Conservation (phyloP, 1,140 invertebrate genomes). For the Tetramorium simillimum region DNA sequence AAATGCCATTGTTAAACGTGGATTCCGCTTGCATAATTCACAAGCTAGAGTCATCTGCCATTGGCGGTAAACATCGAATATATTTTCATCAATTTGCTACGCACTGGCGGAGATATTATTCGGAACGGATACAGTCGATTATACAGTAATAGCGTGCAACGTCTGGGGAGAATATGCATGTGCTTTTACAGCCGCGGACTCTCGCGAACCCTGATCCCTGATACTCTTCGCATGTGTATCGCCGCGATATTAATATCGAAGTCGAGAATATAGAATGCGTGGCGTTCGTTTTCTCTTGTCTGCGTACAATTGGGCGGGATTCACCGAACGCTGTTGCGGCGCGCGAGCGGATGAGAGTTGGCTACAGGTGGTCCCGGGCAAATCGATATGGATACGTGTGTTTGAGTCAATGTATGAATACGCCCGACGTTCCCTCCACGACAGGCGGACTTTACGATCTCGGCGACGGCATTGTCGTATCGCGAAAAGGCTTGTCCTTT, state of each 20-base stretch:
- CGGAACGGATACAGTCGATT: background rate
- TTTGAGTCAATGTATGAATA: conserved; percentile 62
- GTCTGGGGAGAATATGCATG: background rate
- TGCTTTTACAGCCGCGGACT: background rate
- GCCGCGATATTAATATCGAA: conserved; percentile 28
- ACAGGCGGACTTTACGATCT: conserved; percentile 55
- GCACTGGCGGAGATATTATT: background rate
- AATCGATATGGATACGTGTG: conserved; percentile 70
- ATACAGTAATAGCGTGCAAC: background rate
- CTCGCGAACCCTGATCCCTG: background rate
- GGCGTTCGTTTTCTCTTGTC: conserved; percentile 48
- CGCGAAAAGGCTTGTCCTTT: conserved; percentile 1
- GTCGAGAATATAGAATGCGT: background rate
- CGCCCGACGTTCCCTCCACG: conserved; percentile 11
- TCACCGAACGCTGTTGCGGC: conserved; percentile 57
- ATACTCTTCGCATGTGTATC: background rate
- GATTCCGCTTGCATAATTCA: background rate
- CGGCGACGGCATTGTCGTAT: conserved; percentile 14
- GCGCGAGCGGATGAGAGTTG: conserved; percentile 57
- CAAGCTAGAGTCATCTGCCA: background rate
- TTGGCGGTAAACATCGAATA: background rate
- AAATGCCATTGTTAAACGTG: background rate
- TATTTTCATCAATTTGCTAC: conserved; percentile 17
- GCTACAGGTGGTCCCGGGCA: conserved; percentile 75
- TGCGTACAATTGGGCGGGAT: conserved; percentile 59